Base-by-base conservation (phyloP, 2,888 invertebrate species). In the Leptodirus hochenwartii region DNA sequence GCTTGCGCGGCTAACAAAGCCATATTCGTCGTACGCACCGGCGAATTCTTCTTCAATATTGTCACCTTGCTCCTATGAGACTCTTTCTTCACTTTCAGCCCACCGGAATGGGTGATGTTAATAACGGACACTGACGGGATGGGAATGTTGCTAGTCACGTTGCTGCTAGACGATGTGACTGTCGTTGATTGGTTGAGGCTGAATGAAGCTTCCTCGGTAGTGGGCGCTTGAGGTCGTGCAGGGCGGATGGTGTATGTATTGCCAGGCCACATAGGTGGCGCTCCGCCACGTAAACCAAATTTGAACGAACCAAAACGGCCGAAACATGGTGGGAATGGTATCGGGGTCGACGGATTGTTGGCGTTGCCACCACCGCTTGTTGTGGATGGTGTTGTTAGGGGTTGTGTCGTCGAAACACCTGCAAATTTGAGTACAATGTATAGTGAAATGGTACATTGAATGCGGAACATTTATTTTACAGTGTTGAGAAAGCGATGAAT, bases 211-310 rank as follows among this genome's bases (percentile, higher is more conserved):
- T 38, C 34, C 17, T 34, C 37, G 27, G 32, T 36, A 10, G 39
- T 25, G 5, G 35, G 38, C 25, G 38, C 29, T 35, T 40, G 72
- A 11, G 71, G 70, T 29, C 61, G 47, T 57, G 51, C 60, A 27
- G 47, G 34, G n/a, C 20, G 56, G 40, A 40, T 60, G 41, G 48
- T 55, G 47, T 50, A 49, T 24, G 50, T 56, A 31, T 32, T 17
- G 9, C 8, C 12, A 2, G 58, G 54, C 73, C 73, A 73, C 56
- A 71, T 66, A 1, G 73, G 72, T 1, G 73, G 64, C 11, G 36
- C 38, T 4, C 75, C 75, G 13, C 76, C 76, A 35, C 65, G 52
- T 3, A 76, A 43, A 9, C 64, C 78, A 3, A 69, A 56, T 43
- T 66, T 68, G 40, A 64, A 59, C 47, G 68, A 72, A 1, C 62